Evolutionary conservation across 2,888 invertebrate species (phyloP).

Genomic region (Kryphioiulus occultus): DNA sequence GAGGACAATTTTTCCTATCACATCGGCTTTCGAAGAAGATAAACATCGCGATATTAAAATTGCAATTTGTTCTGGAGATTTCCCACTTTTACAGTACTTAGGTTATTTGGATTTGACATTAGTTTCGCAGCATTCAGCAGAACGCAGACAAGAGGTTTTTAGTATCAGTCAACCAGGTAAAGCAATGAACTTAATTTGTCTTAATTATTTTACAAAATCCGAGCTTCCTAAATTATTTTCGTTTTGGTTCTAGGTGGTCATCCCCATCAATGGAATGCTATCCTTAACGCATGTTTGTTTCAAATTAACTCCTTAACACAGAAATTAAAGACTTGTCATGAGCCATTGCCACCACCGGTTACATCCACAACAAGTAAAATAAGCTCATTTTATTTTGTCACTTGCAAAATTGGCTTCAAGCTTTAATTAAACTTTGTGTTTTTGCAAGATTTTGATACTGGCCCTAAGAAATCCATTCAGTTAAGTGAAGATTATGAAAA

Average conservation of each 20-base stretch:
- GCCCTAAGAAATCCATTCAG: background rate
- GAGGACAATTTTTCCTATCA: conserved; percentile 72
- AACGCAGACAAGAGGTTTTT: conserved; percentile 73
- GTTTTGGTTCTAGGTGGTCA: conserved; percentile 70
- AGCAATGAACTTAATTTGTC: background rate
- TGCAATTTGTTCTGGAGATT: conserved; percentile 69
- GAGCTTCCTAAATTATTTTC: background rate
- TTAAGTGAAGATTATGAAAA: background rate
- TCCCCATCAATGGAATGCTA: conserved; percentile 84
- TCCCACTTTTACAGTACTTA: conserved; percentile 76
- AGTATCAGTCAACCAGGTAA: conserved; percentile 75
- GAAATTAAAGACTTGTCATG: conserved; percentile 54
- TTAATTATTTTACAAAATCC: background rate
- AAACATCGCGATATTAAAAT: conserved; percentile 65
- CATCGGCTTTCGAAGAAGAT: conserved; percentile 62
- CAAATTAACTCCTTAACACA: conserved; percentile 72
- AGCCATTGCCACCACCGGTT: conserved; percentile 55
- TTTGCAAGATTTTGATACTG: background rate
- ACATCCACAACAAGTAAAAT: conserved; percentile 65
- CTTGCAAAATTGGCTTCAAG: background rate
- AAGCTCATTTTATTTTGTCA: conserved; percentile 61
- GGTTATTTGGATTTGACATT: conserved; percentile 78
- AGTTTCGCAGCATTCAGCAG: conserved; percentile 70
- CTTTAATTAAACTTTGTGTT: background rate
- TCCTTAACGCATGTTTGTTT: conserved; percentile 71